phyloP scores from a whole-genome alignment of 2,888 invertebrate species.

The Panopea generosa region DNA sequence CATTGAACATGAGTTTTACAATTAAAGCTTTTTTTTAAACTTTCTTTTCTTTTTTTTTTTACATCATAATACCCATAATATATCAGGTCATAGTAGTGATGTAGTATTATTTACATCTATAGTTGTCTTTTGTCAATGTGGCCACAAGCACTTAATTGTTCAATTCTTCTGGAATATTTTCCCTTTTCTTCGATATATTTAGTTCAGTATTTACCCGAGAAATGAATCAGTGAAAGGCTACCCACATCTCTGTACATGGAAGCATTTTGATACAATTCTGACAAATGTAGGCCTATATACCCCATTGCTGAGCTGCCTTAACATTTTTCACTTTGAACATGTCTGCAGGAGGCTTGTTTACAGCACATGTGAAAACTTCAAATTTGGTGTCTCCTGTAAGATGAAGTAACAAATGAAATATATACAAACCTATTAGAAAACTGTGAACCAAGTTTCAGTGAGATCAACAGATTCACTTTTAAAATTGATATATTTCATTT shows the following conservation, averaged over 20 bases:
- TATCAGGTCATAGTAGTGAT: no score
- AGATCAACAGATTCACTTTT: no score
- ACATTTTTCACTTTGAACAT: constrained; percentile 74
- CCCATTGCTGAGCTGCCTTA: constrained; percentile 71
- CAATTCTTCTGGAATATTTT: constrained; percentile 63
- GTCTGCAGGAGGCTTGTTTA: constrained; percentile 69
- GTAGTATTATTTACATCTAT: constrained; percentile 31
- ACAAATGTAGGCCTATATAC: constrained; percentile 79
- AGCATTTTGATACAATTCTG: constrained; percentile 74
- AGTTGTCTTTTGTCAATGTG: constrained; percentile 54
- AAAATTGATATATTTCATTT: no score
- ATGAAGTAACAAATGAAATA: no score
- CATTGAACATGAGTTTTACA: no score
- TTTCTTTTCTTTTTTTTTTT: no score
- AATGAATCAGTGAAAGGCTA: constrained; percentile 77
- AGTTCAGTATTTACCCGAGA: constrained; percentile 79
- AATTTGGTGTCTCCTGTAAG: constrained; percentile 81
- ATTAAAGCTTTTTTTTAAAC: no score
- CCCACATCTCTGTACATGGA: constrained; percentile 74
- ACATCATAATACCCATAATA: no score
- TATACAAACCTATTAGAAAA: no score
- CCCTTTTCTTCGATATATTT: constrained; percentile 65
- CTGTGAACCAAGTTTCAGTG: no score
- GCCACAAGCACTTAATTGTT: constrained; percentile 70
- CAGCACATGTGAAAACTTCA: constrained; percentile 71